Conservation (phyloP, 2,797 vertebrate species). For the Diceros bicornis region DNA sequence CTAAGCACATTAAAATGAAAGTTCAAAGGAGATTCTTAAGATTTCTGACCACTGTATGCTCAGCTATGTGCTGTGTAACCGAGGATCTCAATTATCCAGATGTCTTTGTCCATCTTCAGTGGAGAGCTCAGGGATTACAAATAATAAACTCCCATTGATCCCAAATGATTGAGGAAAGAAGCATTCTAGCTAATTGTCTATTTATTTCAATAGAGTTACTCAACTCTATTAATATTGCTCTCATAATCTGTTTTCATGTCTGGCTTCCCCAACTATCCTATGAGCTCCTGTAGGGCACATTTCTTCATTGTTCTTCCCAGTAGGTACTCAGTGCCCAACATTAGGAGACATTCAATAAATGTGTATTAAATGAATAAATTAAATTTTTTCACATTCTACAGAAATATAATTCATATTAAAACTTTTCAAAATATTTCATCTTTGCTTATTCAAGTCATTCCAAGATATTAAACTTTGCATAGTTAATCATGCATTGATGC, state of each 20-base stretch:
- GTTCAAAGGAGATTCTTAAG: neutral
- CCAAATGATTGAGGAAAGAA: neutral
- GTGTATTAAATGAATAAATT: neutral
- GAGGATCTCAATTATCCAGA: neutral
- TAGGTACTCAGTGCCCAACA: neutral
- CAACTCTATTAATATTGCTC: neutral
- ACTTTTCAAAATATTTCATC: neutral
- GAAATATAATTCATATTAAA: neutral
- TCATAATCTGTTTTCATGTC: neutral
- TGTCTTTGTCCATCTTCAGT: neutral
- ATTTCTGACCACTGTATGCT: neutral
- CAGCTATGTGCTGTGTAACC: neutral
- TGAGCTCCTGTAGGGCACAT: neutral
- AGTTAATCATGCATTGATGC: neutral
- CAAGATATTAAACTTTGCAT: neutral
- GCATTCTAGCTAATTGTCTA: neutral
- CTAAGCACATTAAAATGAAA: neutral
- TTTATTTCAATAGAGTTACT: neutral
- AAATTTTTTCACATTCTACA: neutral
- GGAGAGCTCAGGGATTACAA: neutral
- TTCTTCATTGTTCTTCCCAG: neutral
- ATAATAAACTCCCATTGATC: neutral
- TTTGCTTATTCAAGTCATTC: constrained; percentile 33
- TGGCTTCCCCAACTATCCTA: neutral
- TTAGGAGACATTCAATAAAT: neutral